phyloP scores from a whole-genome alignment of 2,888 invertebrate genomes.

The Aspidapion aeneum region DNA sequence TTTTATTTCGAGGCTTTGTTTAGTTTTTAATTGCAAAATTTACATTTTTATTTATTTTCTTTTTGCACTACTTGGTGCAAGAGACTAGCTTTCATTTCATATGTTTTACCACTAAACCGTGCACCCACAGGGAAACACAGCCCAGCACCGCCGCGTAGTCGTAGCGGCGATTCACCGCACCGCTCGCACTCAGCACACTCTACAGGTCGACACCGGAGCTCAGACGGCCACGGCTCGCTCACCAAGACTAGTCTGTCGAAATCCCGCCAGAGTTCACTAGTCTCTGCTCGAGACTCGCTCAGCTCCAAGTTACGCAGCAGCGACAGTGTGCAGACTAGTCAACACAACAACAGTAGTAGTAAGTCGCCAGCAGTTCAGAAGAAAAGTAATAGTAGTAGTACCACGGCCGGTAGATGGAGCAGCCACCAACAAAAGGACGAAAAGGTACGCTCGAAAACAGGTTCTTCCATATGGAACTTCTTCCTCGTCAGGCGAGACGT shows the following conservation, averaged over 20 bases:
- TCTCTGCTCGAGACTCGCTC: slow-evolving; percentile 50
- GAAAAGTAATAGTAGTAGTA: slow-evolving; percentile 24
- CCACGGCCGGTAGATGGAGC: slow-evolving; percentile 18
- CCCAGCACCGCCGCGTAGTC: slow-evolving; percentile 45
- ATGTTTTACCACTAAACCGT: not conserved
- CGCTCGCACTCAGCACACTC: slow-evolving; percentile 56
- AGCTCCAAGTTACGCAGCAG: slow-evolving; percentile 52
- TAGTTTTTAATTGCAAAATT: no score
- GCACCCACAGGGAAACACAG: slow-evolving; percentile 39
- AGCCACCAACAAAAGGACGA: slow-evolving; percentile 34
- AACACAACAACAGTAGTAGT: no score
- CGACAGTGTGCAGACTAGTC: slow-evolving; percentile 52
- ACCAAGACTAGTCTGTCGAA: slow-evolving; percentile 44
- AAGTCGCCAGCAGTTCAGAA: slow-evolving; percentile 30
- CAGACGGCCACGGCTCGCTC: slow-evolving; percentile 38
- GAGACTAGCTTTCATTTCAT: no score
- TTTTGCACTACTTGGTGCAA: no score
- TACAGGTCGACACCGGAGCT: slow-evolving; percentile 40
- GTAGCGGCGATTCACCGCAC: slow-evolving; percentile 50
- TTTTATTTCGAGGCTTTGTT: no score
- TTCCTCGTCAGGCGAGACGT: slow-evolving; percentile 61
- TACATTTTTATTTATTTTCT: no score
- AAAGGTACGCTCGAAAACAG: slow-evolving; percentile 70
- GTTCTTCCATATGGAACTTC: slow-evolving; percentile 62
- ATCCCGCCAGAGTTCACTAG: slow-evolving; percentile 45